Evolutionary conservation across 23 tunicate species (phyloP).

Genomic region (Corella eumyota): DNA sequence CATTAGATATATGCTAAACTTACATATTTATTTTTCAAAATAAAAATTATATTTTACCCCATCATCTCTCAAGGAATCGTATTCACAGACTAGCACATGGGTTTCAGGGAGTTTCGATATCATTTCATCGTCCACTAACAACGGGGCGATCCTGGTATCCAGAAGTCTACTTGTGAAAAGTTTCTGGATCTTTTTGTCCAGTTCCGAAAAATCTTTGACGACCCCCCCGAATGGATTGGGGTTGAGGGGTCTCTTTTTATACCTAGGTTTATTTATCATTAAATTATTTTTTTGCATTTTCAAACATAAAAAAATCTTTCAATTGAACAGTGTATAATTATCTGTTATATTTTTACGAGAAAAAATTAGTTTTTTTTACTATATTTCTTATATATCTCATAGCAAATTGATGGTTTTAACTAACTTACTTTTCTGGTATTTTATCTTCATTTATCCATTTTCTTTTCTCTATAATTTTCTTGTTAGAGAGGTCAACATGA

Average conservation of each 20-base stretch:
- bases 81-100: constrained; percentile 50
- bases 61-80: constrained; percentile 70
- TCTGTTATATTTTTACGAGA: no score
- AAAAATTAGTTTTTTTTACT: no score
- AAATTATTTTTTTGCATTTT: no score
- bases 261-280: no score
- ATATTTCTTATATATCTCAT: not conserved
- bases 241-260: not conserved
- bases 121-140: constrained; percentile 20
- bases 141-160: constrained; percentile 38
- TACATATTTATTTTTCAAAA: no score
- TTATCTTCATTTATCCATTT: constrained; percentile 6
- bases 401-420: not conserved
- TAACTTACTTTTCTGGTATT: constrained; percentile 29
- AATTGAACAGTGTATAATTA: no score
- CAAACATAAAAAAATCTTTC: no score
- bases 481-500: constrained; percentile 20
- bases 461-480: constrained; percentile 4
- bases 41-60: no score
- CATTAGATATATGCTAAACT: no score
- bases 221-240: not conserved
- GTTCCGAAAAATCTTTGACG: not conserved
- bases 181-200: constrained; percentile 1
- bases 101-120: constrained; percentile 22
- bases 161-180: constrained; percentile 10